These are phyloP conservation scores for Myocastor coypus DNA, from an alignment of 2,113 vertebrate genomes.

Conservation along the genomic window DNA sequence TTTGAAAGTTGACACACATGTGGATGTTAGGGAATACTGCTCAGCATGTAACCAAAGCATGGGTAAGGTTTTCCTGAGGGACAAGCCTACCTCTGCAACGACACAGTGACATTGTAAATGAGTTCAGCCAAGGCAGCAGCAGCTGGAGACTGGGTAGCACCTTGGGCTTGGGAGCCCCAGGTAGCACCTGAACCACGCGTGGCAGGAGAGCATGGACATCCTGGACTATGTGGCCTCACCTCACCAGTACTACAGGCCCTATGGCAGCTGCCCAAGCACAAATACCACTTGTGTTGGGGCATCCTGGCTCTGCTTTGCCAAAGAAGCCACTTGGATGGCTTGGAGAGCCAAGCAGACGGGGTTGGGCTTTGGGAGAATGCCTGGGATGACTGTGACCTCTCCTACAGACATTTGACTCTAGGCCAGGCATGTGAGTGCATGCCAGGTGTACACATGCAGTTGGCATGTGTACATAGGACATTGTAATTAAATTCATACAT, in stretches of 20 bases:
- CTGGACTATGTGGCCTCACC: not conserved
- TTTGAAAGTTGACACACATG: not conserved
- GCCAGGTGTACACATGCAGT: not conserved
- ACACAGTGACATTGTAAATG: not conserved
- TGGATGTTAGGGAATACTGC: not conserved
- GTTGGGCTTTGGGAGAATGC: not conserved
- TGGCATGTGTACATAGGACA: not conserved
- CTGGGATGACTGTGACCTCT: not conserved
- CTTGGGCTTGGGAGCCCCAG: not conserved
- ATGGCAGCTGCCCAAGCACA: not conserved
- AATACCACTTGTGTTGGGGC: accelerated
- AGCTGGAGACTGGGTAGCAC: not conserved
- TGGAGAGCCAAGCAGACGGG: not conserved
- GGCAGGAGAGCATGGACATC: accelerated
- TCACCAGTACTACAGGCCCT: not conserved
- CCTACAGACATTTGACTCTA: not conserved
- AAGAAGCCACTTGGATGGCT: not conserved
- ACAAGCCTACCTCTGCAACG: accelerated
- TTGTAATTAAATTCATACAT: not conserved
- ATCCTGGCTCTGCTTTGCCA: not conserved
- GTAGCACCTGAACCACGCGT: accelerated
- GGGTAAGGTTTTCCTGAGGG: not conserved
- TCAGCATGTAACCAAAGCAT: not conserved
- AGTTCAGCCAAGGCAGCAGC: not conserved
- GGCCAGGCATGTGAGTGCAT: accelerated